A percentile compares a stretch with the other conserved stretches of the same genome.
These are phyloP conservation scores for Pteronotus mesoamericanus DNA, from an alignment of 2,797 vertebrate genomes.

Conservation along the genomic window DNA sequence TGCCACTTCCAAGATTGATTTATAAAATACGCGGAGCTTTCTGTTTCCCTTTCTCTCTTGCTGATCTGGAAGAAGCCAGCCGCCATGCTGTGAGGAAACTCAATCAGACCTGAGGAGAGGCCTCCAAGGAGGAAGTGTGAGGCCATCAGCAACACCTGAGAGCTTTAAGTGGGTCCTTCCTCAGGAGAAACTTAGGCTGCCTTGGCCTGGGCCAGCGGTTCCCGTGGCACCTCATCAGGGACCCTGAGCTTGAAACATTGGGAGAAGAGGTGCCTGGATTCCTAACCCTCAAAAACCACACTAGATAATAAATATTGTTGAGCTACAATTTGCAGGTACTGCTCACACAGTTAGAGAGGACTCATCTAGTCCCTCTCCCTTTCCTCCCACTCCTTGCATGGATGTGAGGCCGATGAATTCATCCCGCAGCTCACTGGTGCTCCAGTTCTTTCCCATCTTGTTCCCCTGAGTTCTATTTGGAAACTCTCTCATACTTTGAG, in stretches of 20 bases:
- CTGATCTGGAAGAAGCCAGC: not conserved
- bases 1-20: not conserved
- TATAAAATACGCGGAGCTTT: not conserved
- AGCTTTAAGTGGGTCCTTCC: not conserved
- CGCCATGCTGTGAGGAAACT: not conserved
- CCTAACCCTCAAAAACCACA: not conserved
- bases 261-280: fast-evolving
- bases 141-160: fast-evolving
- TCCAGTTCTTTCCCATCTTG: fast-evolving
- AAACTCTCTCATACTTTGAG: not conserved
- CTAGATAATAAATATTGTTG: fast-evolving
- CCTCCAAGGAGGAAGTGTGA: not conserved
- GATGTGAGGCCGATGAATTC: fast-evolving
- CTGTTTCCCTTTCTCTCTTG: not conserved
- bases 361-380: fast-evolving
- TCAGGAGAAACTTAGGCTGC: fast-evolving
- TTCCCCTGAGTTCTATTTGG: not conserved
- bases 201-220: not conserved
- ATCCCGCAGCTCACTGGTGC: not conserved
- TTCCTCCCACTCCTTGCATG: not conserved
- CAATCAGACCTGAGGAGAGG: not conserved
- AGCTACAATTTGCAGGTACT: not conserved
- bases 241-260: too few species aligned
- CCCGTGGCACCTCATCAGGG: not conserved
- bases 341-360: not conserved